These are phyloP conservation scores for Marisa cornuarietis DNA, from an alignment of 1,140 invertebrate genomes.

Conservation along the genomic window DNA sequence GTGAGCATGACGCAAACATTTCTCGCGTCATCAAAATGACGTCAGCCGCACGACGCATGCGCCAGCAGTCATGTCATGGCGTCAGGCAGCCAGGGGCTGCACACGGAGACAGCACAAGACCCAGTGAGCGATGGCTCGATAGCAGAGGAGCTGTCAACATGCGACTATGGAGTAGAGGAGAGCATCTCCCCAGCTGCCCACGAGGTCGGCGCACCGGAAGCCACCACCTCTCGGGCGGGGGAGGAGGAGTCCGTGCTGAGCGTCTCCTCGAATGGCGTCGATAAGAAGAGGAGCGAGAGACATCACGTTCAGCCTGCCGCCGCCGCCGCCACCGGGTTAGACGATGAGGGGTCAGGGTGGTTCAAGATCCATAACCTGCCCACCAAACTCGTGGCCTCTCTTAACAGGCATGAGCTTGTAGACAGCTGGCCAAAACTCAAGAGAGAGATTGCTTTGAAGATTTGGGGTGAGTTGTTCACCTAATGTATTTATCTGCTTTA, in stretches of 20 bases:
- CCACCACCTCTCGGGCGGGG: background rate
- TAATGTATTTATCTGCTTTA: too few relatives aligned
- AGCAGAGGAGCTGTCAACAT: background rate
- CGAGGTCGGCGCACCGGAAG: background rate
- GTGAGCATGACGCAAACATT: background rate
- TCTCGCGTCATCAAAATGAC: background rate
- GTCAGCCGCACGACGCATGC: background rate
- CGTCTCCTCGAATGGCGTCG: background rate
- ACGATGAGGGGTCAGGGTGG: background rate
- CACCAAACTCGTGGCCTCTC: background rate
- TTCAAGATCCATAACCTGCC: slow-evolving; percentile 13
- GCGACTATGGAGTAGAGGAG: background rate
- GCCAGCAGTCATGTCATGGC: slow-evolving; percentile 11
- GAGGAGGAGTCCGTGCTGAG: background rate
- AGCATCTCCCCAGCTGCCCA: background rate
- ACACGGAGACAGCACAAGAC: background rate
- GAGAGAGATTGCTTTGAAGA: slow-evolving; percentile 5
- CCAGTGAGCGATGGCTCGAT: background rate
- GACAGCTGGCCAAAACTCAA: slow-evolving; percentile 12
- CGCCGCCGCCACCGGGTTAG: background rate
- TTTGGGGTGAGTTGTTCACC: slow-evolving; percentile 10
- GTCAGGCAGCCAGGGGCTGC: slow-evolving; percentile 12
- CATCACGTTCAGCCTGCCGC: too few relatives aligned
- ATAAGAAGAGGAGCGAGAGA: background rate
- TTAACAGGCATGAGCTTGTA: slow-evolving; percentile 2